Conservation (phyloP, 2,113 vertebrate genomes). For the Castor canadensis region DNA sequence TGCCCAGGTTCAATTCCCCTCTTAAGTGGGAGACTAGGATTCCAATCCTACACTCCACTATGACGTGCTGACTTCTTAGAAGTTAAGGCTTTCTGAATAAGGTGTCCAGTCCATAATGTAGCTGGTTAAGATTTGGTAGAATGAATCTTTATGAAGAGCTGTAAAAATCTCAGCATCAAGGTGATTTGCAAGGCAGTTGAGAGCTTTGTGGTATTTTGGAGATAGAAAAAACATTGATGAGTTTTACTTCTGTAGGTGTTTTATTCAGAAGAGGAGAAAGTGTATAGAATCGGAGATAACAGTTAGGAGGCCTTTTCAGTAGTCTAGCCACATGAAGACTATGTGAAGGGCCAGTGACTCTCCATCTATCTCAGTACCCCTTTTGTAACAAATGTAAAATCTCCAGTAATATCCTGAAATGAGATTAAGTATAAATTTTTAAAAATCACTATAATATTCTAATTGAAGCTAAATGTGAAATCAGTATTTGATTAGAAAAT, state of each 20-base stretch:
- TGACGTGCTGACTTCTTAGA: neutral
- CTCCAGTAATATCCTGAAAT: neutral
- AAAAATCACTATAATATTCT: neutral
- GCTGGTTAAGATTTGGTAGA: neutral
- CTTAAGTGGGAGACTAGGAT: neutral
- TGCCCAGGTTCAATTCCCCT: neutral
- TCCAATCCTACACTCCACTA: neutral
- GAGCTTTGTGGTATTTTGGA: neutral
- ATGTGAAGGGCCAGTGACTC: neutral
- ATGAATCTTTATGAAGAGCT: neutral
- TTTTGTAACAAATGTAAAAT: neutral
- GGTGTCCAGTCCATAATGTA: neutral
- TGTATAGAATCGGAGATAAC: neutral
- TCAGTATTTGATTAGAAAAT: conserved; percentile 36
- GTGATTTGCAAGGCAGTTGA: neutral
- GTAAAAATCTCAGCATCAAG: neutral
- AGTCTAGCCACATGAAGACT: neutral
- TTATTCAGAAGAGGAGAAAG: neutral
- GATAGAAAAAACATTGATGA: neutral
- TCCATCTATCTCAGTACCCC: neutral
- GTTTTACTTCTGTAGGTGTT: neutral
- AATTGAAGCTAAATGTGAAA: conserved; percentile 25
- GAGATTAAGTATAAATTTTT: neutral
- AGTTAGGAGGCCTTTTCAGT: neutral
- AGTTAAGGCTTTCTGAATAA: neutral